Evolutionary conservation across 2,888 invertebrate genomes (phyloP).

Genomic region (Theretra japonica): DNA sequence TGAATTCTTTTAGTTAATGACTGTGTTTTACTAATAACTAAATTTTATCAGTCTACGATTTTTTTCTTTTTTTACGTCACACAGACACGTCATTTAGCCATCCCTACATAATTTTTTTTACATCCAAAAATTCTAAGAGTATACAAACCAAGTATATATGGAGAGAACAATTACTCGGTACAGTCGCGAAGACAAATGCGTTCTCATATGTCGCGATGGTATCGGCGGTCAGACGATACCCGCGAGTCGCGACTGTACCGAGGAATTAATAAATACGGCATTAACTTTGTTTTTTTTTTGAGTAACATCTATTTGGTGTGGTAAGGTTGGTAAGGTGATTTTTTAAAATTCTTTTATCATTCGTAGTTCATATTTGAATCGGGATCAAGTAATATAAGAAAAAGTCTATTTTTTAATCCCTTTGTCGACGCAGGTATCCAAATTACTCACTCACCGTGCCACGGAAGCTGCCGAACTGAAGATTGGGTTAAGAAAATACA

Average conservation of each 20-base stretch:
- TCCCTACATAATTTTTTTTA: no score
- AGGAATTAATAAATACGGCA: constrained; percentile 38
- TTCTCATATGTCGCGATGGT: constrained; percentile 69
- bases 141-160: constrained; percentile 15
- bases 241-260: constrained; percentile 46
- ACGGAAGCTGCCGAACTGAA: no score
- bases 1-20: constrained; percentile 10
- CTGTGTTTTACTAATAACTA: constrained; percentile 2
- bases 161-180: constrained; percentile 37
- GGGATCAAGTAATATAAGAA: no score
- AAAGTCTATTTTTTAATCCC: no score
- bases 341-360: neutral
- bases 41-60: neutral
- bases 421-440: no score
- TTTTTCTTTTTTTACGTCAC: neutral
- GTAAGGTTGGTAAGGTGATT: neutral
- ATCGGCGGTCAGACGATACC: constrained; percentile 56
- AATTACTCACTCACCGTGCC: no score
- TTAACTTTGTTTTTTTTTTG: neutral
- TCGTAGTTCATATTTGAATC: no score
- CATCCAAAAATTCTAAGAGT: neutral
- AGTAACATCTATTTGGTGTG: neutral
- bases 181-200: constrained; percentile 65
- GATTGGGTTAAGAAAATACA: no score
- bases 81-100: no score